A percentile compares a stretch with the other conserved stretches of the same genome.
Evolutionary conservation across 2,113 vertebrate species (phyloP).

Genomic region (Anseranas semipalmata): DNA sequence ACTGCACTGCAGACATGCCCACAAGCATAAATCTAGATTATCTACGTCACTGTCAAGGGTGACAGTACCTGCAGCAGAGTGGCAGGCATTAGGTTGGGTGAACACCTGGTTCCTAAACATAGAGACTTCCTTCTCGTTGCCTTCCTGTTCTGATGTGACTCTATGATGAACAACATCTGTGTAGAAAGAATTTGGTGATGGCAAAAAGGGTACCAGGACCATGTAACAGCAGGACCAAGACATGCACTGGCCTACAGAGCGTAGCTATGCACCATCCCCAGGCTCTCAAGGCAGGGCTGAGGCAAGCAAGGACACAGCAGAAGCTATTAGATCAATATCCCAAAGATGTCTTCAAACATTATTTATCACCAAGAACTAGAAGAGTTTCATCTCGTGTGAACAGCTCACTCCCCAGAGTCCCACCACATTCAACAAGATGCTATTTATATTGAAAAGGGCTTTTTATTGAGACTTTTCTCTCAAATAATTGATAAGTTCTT

Average conservation of each 20-base stretch:
- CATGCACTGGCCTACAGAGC: background rate
- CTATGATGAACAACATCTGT: background rate
- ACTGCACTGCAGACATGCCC: background rate
- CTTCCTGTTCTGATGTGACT: background rate
- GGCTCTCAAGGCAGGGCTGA: background rate
- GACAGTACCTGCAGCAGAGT: background rate
- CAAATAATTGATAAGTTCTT: conserved; percentile 60
- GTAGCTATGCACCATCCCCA: background rate
- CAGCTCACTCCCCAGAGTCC: conserved; percentile 15
- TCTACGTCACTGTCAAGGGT: background rate
- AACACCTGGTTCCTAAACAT: background rate
- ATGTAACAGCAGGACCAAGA: background rate
- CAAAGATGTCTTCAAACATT: conserved; percentile 31
- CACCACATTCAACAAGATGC: background rate
- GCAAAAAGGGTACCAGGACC: background rate
- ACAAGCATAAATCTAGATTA: background rate
- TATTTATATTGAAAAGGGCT: background rate
- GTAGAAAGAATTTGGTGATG: background rate
- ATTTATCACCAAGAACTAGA: background rate
- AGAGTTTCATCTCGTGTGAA: conserved; percentile 47
- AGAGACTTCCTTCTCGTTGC: background rate
- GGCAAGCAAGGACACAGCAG: conserved; percentile 18
- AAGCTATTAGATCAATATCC: background rate
- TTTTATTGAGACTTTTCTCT: conserved; percentile 43
- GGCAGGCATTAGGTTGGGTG: background rate